Evolutionary conservation across 2,888 invertebrate genomes (phyloP), one percentile per base, ranked within the genome.

Genomic region (Parelbella ahira): DNA sequence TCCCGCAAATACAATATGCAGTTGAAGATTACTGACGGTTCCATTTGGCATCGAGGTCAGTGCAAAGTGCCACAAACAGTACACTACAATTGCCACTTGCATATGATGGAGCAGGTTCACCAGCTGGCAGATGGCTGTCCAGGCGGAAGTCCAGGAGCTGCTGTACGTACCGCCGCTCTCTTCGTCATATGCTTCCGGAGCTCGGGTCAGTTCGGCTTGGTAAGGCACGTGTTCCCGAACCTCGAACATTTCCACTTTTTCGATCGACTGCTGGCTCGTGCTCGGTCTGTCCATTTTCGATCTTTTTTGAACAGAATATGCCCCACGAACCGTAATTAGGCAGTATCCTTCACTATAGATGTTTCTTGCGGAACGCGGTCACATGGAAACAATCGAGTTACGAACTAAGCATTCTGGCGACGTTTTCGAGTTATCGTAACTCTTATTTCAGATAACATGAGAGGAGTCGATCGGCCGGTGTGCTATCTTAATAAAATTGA

Each of bases 161-260:
- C 51, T 56, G 41, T 80, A 78, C 4, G 57, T 45, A 1, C 68
- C 67, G 0, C 73, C 79, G 47, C 86, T 86, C 24, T 87, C 87
- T 43, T 77, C 80, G 38, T 87, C 87, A 30, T 84, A 84, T 0
- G 71, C 60, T 0, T 60, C 69, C 0, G 87, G 84, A 0, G 83
- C 82, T 27, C 77, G 53, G 0, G 86, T 86, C 25, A 86, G 48
- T 42, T 84, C 86, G 0, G 82, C 82, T 44, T 83, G 83, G 48
- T 87, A 86, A 1, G 87, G 87, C 3, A 87, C 79, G 47, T 87
- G 87, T 44, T 87, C 87, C 21, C 86, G 61, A 1, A 87, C 84
- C 53, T 87, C 86, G 47, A 69, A 86, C 60, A 86, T 72, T 50
- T 87, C 87, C 50, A 87, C 65, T 47, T 68, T 66, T 32, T 86